phyloP scores from a whole-genome alignment of 2,113 vertebrate genomes.

The Notothenia rossii region DNA sequence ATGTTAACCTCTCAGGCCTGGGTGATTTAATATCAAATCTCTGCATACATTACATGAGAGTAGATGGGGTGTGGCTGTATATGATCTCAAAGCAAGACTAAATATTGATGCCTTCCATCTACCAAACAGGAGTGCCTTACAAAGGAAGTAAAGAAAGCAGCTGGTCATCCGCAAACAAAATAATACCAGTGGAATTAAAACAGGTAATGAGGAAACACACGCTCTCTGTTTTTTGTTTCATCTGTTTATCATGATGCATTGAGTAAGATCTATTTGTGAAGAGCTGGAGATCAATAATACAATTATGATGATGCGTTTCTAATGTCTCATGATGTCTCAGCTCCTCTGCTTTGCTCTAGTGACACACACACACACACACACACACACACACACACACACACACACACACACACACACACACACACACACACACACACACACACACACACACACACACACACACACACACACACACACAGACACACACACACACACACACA shows the following conservation, averaged over 20 bases:
- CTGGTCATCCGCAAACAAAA: not conserved
- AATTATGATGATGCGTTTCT: not conserved
- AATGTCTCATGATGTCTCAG: not conserved
- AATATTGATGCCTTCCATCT: slow-evolving; percentile 6
- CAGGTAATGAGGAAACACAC: not conserved
- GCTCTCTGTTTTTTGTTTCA: not conserved
- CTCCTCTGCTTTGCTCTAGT: not conserved
- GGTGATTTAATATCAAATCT: slow-evolving; percentile 18
- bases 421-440: not conserved
- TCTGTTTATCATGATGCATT: not conserved
- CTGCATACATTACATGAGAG: slow-evolving; percentile 26
- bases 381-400: not conserved
- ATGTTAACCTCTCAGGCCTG: slow-evolving; percentile 1
- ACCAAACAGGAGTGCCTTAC: not conserved
- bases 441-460: too few species aligned
- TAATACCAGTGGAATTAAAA: not conserved
- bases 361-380: not conserved
- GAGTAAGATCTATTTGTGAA: not conserved
- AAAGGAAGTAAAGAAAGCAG: not conserved
- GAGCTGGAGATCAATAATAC: slow-evolving; percentile 1
- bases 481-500: too few species aligned
- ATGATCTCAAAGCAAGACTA: not conserved
- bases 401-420: not conserved
- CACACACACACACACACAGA: too few species aligned
- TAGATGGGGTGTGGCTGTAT: not conserved